These are phyloP conservation scores for Brachionus koreanus DNA, from an alignment of 1,140 invertebrate genomes.

Conservation along the genomic window DNA sequence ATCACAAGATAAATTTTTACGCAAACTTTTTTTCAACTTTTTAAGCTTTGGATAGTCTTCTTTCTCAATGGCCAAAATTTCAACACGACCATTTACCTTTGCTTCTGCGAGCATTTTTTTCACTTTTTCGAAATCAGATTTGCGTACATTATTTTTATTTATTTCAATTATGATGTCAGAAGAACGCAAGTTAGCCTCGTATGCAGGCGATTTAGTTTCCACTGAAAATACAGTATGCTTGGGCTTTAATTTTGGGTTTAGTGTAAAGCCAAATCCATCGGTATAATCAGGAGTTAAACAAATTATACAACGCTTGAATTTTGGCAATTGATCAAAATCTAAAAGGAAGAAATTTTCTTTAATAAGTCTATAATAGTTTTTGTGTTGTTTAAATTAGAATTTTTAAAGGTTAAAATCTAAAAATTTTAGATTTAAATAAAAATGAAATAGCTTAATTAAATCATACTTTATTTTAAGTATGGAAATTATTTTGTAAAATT, in stretches of 20 bases:
- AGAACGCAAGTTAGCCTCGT: conserved; percentile 9
- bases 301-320: conserved; percentile 10
- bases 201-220: conserved; percentile 13
- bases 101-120: conserved; percentile 14
- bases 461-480: no score
- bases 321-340: not conserved
- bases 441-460: no score
- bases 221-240: conserved; percentile 23
- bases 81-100: not conserved
- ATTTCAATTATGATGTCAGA: conserved; percentile 22
- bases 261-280: conserved; percentile 25
- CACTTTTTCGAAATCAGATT: conserved; percentile 17
- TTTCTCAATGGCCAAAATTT: conserved; percentile 32
- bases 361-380: no score
- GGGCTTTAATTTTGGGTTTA: not conserved
- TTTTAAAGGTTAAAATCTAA: no score
- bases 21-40: conserved; percentile 2
- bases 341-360: no score
- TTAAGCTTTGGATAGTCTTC: not conserved
- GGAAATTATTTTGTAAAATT: no score
- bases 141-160: conserved; percentile 19
- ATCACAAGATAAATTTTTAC: not conserved
- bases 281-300: not conserved
- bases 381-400: no score
- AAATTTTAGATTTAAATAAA: no score